Conservation (phyloP, 2,888 invertebrate genomes). For the Coelogynopora nodosa region DNA sequence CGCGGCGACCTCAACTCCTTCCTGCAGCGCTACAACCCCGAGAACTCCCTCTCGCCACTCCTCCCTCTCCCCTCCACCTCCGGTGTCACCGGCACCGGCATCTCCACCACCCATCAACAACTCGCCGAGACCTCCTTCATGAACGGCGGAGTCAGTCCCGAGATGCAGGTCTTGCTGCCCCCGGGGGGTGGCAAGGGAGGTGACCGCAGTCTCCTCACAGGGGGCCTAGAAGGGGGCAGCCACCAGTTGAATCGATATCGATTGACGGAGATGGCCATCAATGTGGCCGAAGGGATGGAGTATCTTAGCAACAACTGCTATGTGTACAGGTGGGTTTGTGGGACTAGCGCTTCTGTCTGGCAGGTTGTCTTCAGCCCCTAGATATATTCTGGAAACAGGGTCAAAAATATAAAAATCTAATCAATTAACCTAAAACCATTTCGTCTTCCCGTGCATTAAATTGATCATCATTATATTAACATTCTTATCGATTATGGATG, state of each 20-base stretch:
- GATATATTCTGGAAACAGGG: too few relatives aligned
- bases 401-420: too few relatives aligned
- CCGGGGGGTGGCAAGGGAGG: background rate
- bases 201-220: background rate
- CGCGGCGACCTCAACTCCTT: slow-evolving; percentile 93
- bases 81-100: background rate
- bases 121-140: background rate
- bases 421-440: too few relatives aligned
- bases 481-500: too few relatives aligned
- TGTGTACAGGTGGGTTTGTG: slow-evolving; percentile 69
- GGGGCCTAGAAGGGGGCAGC: background rate
- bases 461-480: too few relatives aligned
- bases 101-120: too few relatives aligned
- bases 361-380: too few relatives aligned
- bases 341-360: too few relatives aligned
- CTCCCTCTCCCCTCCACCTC: background rate
- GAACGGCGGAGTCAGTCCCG: background rate
- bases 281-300: slow-evolving; percentile 83
- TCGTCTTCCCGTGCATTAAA: too few relatives aligned
- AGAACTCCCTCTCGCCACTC: background rate
- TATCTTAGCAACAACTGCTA: slow-evolving; percentile 88
- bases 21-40: slow-evolving; percentile 60
- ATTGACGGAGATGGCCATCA: background rate
- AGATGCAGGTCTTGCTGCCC: background rate
- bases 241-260: slow-evolving; percentile 54